Evolutionary conservation across 2,113 vertebrate species (phyloP).

Genomic region (Neogobius melanostomus): DNA sequence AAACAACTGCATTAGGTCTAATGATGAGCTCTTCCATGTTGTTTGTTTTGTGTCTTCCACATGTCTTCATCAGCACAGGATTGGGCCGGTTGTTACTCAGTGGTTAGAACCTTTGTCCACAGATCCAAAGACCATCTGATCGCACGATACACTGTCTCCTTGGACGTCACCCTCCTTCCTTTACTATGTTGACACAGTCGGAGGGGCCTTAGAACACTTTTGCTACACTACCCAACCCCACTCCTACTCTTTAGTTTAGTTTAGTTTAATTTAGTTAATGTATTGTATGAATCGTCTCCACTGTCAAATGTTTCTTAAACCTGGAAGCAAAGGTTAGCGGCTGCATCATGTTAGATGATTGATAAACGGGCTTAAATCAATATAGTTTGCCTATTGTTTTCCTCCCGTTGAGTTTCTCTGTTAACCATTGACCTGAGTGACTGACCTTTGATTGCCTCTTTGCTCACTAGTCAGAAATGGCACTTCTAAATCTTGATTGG

Average conservation of each 20-base stretch:
- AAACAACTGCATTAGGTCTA: not conserved
- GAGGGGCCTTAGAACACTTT: no score
- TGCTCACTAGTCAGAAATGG: conserved; percentile 51
- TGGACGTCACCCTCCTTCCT: no score
- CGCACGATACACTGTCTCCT: no score
- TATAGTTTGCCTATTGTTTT: conserved; percentile 11
- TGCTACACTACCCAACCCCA: no score
- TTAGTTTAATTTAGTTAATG: not conserved
- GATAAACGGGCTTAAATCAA: not conserved
- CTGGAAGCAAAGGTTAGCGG: not conserved
- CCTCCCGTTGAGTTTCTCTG: conserved; percentile 30
- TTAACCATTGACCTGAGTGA: conserved; percentile 48
- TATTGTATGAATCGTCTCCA: not conserved
- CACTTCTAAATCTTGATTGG: conserved; percentile 25
- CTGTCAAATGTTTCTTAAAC: not conserved
- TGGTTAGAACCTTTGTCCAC: no score
- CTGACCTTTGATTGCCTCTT: conserved; percentile 13
- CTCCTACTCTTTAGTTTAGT: no score
- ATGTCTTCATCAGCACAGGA: not conserved
- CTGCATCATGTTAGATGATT: conserved; percentile 3
- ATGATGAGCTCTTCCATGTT: not conserved
- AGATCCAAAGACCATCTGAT: no score
- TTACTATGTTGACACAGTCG: no score
- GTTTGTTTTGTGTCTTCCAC: not conserved
- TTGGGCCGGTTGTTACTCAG: not conserved